Evolutionary conservation across 2,113 vertebrate genomes (phyloP), one percentile per base, ranked within the genome.

Genomic region (human): DNA sequence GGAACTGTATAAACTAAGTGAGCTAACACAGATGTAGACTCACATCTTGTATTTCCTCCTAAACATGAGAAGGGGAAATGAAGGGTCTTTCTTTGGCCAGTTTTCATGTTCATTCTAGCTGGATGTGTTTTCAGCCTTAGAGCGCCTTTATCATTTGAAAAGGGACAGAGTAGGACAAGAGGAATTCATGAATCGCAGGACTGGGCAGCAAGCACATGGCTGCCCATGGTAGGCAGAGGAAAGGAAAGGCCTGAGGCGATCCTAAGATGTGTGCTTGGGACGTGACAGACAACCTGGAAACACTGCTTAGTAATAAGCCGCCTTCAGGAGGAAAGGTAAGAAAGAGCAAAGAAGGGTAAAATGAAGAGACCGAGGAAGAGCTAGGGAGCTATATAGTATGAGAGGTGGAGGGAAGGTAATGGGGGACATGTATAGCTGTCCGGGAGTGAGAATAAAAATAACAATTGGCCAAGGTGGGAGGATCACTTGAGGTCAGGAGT

Each of bases 21-120:
- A 96, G 84, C 75, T 76, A 66, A 89, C n/a, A 84, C 89, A 90
- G 96, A 92, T 30, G 57, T 10, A 50, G 55, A 64, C 40, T 48
- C 66, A 38, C 8, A 82, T 23, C 55, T 4, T 52, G 6, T 55
- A 55, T 96, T 96, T 93, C 91, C 78, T 91, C 57, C 52, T 75
- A 73, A 88, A 64, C 84, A 59, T 0, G 23, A 93, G 87, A 75
- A 84, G 83, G 79, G 92, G 88, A 95, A 95, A 52, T 0, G 14
- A 75, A 27, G 50, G 18, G 70, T 48, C 95, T 96, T 92, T 88
- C 90, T 94, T 94, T 83, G 96, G 90, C 96, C 91, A 70, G 25
- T 78, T 93, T 97, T 85, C 93, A 61, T 85, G 18, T 79, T 93
- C 40, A 8, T 78, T 86, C 66, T 93, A 73, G 25, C 48, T 93